Base-by-base conservation (phyloP, 2,113 vertebrate species). In the Bungarus multicinctus region DNA sequence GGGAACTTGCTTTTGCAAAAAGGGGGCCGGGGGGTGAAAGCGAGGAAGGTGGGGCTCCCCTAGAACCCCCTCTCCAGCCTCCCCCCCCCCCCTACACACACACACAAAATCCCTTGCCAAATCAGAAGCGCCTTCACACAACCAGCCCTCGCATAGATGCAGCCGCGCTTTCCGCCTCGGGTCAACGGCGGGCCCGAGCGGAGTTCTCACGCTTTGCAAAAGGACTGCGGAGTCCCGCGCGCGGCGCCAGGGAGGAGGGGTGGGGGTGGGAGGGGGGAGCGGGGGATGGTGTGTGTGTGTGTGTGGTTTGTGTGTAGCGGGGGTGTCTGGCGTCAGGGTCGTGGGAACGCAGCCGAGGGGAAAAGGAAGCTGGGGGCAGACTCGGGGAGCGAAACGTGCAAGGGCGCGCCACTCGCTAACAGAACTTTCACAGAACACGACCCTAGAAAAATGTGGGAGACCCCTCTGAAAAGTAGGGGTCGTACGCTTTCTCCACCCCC, bases 1-100 rank as follows among this genome's bases (percentile, higher is more conserved):
- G 96, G 95, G 96, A 93, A 93, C 93, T 92, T 93, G 10, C 30
- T 92, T n/a, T n/a, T 39, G 94, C 0, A 93, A 94, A 95, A 96
- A 91, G 95, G 93, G 0, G 92, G 47, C 47, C 22, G 6, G 69
- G 25, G n/a, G 23, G 52, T 11, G 0, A 90, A n/a, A 95, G 93
- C 34, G 91, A 94, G 94, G 94, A 60, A 74, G 85, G 45, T 43
- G 85, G 43, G 85, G 45, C 4, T 50, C 11, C 45, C 10, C 23
- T 5, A 14, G 23, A 4, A 9, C n/a, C n/a, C 4, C 2, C 30
- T n/a, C n/a, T 23, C 25, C 58, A 1, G 2, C 25, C 10, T 0
- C 64, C 12, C 30, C 12, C 27, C 60, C 8, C n/a, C n/a, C n/a
- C n/a, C n/a, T n/a, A 47, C 47, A 47, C 47, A 47, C 47, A 47